phyloP scores from a whole-genome alignment of 2,113 vertebrate species.

The Megaceryle maxima region DNA sequence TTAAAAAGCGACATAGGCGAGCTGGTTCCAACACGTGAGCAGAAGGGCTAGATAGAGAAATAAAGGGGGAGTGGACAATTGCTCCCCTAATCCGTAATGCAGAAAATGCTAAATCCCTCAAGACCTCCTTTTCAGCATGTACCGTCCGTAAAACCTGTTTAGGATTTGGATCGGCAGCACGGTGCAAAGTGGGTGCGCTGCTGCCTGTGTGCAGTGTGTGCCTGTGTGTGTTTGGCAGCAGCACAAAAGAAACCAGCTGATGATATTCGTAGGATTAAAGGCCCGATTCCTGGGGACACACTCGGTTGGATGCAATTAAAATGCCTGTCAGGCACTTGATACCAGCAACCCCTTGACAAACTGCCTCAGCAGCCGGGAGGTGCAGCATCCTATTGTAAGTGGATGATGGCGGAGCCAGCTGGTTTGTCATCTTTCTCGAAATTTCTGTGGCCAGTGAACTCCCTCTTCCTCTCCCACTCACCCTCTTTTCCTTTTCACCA shows the following conservation, averaged over 20 bases:
- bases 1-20: neutral
- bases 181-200: neutral
- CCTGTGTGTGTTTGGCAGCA: slow-evolving; percentile 31
- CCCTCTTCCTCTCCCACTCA: slow-evolving; percentile 75
- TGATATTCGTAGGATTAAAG: slow-evolving; percentile 69
- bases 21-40: neutral
- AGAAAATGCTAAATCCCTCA: slow-evolving; percentile 5
- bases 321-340: slow-evolving; percentile 78
- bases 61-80: neutral
- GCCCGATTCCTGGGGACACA: slow-evolving; percentile 55
- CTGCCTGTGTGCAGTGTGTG: slow-evolving; percentile 25
- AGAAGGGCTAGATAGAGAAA: neutral
- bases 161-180: neutral
- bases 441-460: slow-evolving; percentile 78
- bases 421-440: slow-evolving; percentile 81
- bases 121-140: neutral
- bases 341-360: slow-evolving; percentile 68
- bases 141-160: neutral
- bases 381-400: slow-evolving; percentile 76
- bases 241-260: slow-evolving; percentile 69
- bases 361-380: slow-evolving; percentile 60
- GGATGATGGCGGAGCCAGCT: slow-evolving; percentile 77
- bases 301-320: slow-evolving; percentile 79
- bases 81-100: neutral
- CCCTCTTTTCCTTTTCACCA: slow-evolving; percentile 78